These are phyloP conservation scores for Chironomus tepperi DNA, from an alignment of 1,140 invertebrate species.

Conservation along the genomic window DNA sequence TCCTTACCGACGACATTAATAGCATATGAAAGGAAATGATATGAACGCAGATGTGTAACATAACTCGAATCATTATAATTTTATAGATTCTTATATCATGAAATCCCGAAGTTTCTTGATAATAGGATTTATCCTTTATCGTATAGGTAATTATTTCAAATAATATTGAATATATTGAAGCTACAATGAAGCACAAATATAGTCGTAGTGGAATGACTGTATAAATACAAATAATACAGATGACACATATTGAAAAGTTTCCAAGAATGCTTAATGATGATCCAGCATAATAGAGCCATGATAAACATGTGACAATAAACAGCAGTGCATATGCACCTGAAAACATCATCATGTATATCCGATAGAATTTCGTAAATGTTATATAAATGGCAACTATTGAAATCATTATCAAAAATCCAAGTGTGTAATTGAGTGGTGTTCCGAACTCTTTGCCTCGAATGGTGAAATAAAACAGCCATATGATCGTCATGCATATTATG, in stretches of 20 bases:
- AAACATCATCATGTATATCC: slow-evolving; percentile 51
- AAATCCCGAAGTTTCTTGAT: slow-evolving; percentile 34
- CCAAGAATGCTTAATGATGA: slow-evolving; percentile 57
- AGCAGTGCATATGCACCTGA: slow-evolving; percentile 55
- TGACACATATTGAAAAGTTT: slow-evolving; percentile 74
- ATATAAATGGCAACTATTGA: slow-evolving; percentile 37
- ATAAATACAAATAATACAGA: slow-evolving; percentile 84
- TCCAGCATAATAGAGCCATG: slow-evolving; percentile 18
- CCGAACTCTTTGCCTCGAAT: not conserved
- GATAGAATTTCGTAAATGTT: slow-evolving; percentile 58
- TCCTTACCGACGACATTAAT: slow-evolving; percentile 83
- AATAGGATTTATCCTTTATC: slow-evolving; percentile 40
- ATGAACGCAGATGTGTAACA: slow-evolving; percentile 84
- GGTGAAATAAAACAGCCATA: slow-evolving; percentile 15
- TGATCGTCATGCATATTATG: slow-evolving; percentile 13
- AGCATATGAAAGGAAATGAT: slow-evolving; percentile 87
- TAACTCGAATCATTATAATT: slow-evolving; percentile 59
- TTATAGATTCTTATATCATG: slow-evolving; percentile 43
- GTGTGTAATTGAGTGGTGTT: not conserved
- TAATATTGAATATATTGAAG: slow-evolving; percentile 66
- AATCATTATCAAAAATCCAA: not conserved
- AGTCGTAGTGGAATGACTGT: slow-evolving; percentile 86
- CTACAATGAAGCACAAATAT: slow-evolving; percentile 70
- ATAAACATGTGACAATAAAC: not conserved
- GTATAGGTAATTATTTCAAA: slow-evolving; percentile 61